A percentile compares a stretch with the other conserved stretches of the same genome.
These are phyloP conservation scores for Notolabrus celidotus DNA, from an alignment of 2,797 vertebrate genomes.

Conservation along the genomic window DNA sequence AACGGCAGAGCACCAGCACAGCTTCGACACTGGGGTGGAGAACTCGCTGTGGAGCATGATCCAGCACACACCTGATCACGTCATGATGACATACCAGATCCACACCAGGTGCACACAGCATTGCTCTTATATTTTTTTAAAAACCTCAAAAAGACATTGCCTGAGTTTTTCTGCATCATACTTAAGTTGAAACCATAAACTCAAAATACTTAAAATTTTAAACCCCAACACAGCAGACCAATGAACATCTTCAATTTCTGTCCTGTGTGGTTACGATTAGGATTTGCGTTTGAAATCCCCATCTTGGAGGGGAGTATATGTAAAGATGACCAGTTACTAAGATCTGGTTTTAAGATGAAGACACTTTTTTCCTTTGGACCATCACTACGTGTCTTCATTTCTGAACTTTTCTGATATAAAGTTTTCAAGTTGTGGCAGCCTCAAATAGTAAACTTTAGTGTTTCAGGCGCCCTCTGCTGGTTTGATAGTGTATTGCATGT, in stretches of 20 bases:
- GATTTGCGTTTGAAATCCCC: neutral
- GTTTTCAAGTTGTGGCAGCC: neutral
- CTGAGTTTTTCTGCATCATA: neutral
- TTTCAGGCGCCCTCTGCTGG: neutral
- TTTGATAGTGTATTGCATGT: neutral
- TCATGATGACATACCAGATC: conserved; percentile 93
- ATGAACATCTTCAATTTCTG: neutral
- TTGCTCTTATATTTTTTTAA: no score
- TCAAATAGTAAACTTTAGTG: neutral
- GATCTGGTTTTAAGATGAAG: neutral
- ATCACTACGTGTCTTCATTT: neutral
- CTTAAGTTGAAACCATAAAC: neutral
- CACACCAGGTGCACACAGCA: conserved; percentile 86
- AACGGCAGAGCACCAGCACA: conserved; percentile 62
- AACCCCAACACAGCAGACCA: neutral
- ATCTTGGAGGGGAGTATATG: neutral
- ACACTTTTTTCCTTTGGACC: no score
- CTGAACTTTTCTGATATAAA: neutral
- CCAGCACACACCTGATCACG: conserved; percentile 81
- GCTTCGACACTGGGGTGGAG: conserved; percentile 72
- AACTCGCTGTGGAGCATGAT: conserved; percentile 87
- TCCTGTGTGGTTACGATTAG: neutral
- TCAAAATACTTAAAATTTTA: neutral
- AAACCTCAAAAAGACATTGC: neutral
- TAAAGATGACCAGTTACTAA: neutral